Evolutionary conservation across 2,797 vertebrate genomes (phyloP).

Genomic region (Paramormyrops hopkinsi): DNA sequence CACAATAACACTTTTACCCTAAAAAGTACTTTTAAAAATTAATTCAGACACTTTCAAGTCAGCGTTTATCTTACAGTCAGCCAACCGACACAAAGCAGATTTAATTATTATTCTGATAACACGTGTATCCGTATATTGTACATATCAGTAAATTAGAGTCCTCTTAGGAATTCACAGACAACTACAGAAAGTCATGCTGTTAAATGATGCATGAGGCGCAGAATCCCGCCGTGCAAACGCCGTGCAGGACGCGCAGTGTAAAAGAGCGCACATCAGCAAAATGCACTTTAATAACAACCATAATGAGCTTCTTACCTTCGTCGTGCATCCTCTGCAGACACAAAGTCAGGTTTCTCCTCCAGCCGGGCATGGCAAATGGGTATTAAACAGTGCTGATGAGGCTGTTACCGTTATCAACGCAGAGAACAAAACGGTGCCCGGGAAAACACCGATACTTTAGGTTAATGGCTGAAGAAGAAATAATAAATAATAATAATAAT

Average conservation of each 20-base stretch:
- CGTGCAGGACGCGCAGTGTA: not conserved
- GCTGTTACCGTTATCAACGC: not conserved
- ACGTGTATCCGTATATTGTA: not conserved
- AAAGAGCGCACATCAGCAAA: not conserved
- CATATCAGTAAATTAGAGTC: not conserved
- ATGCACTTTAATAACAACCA: not conserved
- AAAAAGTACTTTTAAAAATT: not conserved
- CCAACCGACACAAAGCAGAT: not conserved
- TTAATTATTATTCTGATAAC: not conserved
- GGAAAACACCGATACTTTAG: not conserved
- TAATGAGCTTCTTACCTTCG: constrained; percentile 68
- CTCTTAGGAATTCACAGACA: not conserved
- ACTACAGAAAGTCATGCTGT: not conserved
- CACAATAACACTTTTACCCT: not conserved
- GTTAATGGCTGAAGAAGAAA: not conserved
- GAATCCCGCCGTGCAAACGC: no score
- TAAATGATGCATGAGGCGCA: not conserved
- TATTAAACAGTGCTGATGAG: not conserved
- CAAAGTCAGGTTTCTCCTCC: constrained; percentile 83
- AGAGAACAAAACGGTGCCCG: not conserved
- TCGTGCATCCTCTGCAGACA: constrained; percentile 88
- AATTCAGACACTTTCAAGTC: not conserved
- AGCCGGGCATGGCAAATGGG: constrained; percentile 71
- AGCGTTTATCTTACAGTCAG: not conserved
- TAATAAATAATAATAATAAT: not conserved